phyloP scores from a whole-genome alignment of 2,113 vertebrate genomes.

The Epinephelus cyanopodus region DNA sequence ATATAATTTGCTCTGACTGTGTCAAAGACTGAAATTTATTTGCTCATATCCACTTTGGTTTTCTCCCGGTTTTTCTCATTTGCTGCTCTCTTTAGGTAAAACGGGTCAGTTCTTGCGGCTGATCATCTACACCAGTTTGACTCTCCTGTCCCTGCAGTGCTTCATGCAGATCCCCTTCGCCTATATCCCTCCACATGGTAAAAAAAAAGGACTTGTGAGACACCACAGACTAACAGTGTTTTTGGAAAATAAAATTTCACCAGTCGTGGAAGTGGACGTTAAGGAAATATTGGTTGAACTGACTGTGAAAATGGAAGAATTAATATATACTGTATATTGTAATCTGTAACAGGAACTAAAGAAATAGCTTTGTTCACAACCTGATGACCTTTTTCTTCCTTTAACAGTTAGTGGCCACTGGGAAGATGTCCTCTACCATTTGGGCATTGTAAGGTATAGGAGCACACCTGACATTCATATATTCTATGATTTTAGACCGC shows the following conservation, averaged over 20 bases:
- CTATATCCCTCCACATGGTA: conserved; percentile 79
- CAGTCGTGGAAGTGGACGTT: not conserved
- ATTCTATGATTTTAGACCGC: not conserved
- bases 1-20: not conserved
- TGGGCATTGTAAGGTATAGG: conserved; percentile 84
- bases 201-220: conserved; percentile 25
- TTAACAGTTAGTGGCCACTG: conserved; percentile 77
- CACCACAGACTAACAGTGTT: not conserved
- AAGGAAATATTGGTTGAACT: not conserved
- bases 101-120: conserved; percentile 75
- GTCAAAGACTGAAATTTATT: not conserved
- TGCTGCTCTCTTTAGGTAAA: conserved; percentile 67
- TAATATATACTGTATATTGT: too few species aligned
- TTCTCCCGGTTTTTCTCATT: not conserved
- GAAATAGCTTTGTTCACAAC: not conserved
- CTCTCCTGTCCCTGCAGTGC: conserved; percentile 81
- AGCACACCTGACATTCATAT: not conserved
- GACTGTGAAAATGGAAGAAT: not conserved
- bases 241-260: not conserved
- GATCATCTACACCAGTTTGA: conserved; percentile 76
- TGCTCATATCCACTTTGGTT: not conserved
- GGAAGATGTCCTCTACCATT: conserved; percentile 82
- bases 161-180: conserved; percentile 83
- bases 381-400: not conserved
- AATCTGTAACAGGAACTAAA: not conserved